Percentiles rank a stretch among this genome's conserved stretches.
Evolutionary conservation across 2,113 vertebrate species (phyloP).

Genomic region (Mugil cephalus): DNA sequence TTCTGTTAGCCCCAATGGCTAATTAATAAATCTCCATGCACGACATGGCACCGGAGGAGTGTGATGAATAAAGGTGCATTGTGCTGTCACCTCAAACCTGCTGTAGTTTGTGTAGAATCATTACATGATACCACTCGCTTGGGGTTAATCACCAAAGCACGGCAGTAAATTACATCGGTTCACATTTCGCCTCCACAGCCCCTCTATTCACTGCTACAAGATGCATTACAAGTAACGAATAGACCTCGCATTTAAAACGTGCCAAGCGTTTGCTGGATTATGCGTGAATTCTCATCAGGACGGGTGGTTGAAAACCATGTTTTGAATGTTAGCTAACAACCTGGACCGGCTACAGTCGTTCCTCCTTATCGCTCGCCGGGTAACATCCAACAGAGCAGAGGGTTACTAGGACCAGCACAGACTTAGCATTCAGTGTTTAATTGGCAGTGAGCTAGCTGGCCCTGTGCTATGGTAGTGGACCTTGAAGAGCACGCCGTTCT

Average conservation of each 20-base stretch:
- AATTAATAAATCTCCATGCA: conserved; percentile 39
- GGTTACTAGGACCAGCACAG: conserved; percentile 26
- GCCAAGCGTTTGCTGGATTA: conserved; percentile 36
- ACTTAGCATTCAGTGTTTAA: conserved; percentile 65
- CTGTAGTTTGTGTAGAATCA: conserved; percentile 30
- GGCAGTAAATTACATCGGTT: conserved; percentile 44
- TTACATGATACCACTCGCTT: conserved; percentile 48
- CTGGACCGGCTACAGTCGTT: conserved; percentile 4
- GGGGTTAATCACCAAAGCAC: conserved; percentile 45
- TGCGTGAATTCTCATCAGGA: conserved; percentile 37
- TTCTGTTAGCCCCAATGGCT: conserved; percentile 4
- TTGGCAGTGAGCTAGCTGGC: conserved; percentile 64
- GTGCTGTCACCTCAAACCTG: conserved; percentile 25
- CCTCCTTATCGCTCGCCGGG: conserved; percentile 44
- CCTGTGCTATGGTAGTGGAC: conserved; percentile 67
- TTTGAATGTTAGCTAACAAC: conserved; percentile 33
- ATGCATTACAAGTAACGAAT: conserved; percentile 30
- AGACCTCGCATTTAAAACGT: conserved; percentile 20
- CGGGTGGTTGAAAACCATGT: conserved; percentile 29
- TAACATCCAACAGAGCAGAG: conserved; percentile 43
- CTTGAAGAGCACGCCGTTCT: conserved; percentile 62
- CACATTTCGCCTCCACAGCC: conserved; percentile 31
- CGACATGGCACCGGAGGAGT: conserved; percentile 41
- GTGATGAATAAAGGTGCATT: conserved; percentile 47
- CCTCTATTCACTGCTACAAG: conserved; percentile 31